Percentiles rank a stretch among this genome's conserved stretches.
Conservation (phyloP, 2,888 invertebrate species). For the Drosophila kanekoi region DNA sequence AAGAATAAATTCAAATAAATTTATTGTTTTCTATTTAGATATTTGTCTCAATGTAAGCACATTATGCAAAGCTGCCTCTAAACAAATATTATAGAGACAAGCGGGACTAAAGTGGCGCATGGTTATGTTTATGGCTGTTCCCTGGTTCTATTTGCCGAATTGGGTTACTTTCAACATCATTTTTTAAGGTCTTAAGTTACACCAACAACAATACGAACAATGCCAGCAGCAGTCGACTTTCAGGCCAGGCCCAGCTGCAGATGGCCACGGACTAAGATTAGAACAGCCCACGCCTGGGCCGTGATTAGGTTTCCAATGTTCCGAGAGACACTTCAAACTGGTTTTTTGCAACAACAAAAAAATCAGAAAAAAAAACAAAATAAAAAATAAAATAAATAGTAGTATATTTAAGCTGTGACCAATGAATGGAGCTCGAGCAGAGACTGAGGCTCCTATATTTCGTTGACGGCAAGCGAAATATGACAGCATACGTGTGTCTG, state of each 20-base stretch:
- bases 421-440: slow-evolving; percentile 40
- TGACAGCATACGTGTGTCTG: slow-evolving; percentile 75
- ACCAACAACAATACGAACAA: slow-evolving; percentile 34
- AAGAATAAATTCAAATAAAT: slow-evolving; percentile 45
- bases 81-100: slow-evolving; percentile 46
- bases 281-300: slow-evolving; percentile 69
- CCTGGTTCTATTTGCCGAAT: slow-evolving; percentile 63
- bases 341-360: slow-evolving; percentile 53
- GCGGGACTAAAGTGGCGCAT: slow-evolving; percentile 37
- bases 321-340: slow-evolving; percentile 50
- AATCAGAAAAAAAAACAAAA: slow-evolving; percentile 12
- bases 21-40: slow-evolving; percentile 71
- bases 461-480: slow-evolving; percentile 48
- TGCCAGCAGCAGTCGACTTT: slow-evolving; percentile 39
- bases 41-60: slow-evolving; percentile 37
- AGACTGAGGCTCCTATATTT: slow-evolving; percentile 25
- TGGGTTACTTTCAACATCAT: slow-evolving; percentile 81
- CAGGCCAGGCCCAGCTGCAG: slow-evolving; percentile 36
- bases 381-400: background rate
- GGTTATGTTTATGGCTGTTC: slow-evolving; percentile 33
- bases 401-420: slow-evolving; percentile 9
- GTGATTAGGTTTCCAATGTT: slow-evolving; percentile 49
- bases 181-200: slow-evolving; percentile 72
- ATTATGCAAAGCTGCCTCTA: slow-evolving; percentile 62
- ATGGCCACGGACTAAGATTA: slow-evolving; percentile 46